These are phyloP conservation scores for Cynopterus sphinx DNA, from an alignment of 2,797 vertebrate genomes.

Conservation along the genomic window DNA sequence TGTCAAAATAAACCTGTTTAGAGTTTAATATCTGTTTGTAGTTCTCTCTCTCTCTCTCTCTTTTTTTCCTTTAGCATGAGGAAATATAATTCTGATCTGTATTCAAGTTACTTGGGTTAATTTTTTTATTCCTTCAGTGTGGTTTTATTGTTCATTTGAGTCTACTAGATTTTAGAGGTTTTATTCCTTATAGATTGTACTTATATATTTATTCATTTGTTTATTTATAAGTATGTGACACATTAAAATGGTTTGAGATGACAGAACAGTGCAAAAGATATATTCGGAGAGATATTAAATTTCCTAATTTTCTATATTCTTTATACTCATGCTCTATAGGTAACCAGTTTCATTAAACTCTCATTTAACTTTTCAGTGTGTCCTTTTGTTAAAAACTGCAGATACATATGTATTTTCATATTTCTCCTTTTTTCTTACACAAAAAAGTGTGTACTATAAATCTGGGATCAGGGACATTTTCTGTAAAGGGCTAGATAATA, in stretches of 20 bases:
- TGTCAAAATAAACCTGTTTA: not conserved
- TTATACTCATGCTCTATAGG: fast-evolving
- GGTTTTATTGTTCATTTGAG: not conserved
- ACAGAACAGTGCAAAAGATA: not conserved
- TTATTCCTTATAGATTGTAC: not conserved
- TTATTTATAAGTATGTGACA: not conserved
- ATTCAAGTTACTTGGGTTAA: not conserved
- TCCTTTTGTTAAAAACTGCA: not conserved
- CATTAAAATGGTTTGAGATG: not conserved
- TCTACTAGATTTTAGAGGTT: not conserved
- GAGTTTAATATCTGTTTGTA: not conserved
- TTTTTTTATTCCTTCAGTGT: not conserved
- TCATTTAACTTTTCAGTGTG: not conserved
- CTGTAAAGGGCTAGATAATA: not conserved
- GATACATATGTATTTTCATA: not conserved
- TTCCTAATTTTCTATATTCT: not conserved
- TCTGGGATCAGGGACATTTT: not conserved
- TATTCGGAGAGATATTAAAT: not conserved
- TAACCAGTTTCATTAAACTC: not conserved
- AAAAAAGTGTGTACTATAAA: not conserved
- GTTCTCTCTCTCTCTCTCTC: not conserved
- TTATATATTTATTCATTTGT: not conserved
- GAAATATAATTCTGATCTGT: not conserved
- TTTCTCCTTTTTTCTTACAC: not conserved
- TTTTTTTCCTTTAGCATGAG: not conserved